Evolutionary conservation across 1,140 invertebrate species (phyloP), one percentile per base, ranked within the genome.

Genomic region (Babylonia areolata): DNA sequence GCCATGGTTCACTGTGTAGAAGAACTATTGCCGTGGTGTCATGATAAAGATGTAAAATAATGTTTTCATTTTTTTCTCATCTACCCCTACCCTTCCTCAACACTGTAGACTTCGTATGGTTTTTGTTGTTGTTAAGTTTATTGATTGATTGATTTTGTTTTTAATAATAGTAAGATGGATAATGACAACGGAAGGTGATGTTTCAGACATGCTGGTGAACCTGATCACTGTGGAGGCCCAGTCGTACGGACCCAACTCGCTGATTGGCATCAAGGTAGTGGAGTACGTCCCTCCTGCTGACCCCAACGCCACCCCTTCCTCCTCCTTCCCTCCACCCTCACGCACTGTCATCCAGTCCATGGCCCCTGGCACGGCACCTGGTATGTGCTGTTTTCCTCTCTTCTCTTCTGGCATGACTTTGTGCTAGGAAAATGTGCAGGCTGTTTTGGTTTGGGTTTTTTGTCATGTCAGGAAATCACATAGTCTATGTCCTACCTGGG

Each of bases 211-310:
- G 46, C 89, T 95, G 71, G 92, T 96, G 9, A 92, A 92, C 80
- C 91, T 95, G 88, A 88, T 95, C 39, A 95, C 95, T 12, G 91
- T 95, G 42, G 95, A 97, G 95, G 98, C 98, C 1, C 98, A 99
- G 93, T 98, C 98, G 90, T 99, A 99, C 94, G 98, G 98, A 0
- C 97, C 98, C 0, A 97, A 97, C 88, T 98, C 98, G 0, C 97
- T 98, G 91, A 98, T 99, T 79, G 96, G 98, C 15, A 99, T 99
- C 97, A 97, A 98, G 90, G 97, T 99, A 33, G 97, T 99, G 77
- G 98, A 99, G 94, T 93, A 93, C 86, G 91, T 91, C 33, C 92
- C 91, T 33, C 89, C 91, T 6, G 81, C 90, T 33, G 64, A 86
- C 81, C 64, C 71, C 88, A 89, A 69, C 75, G 92, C 89, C 81